Evolutionary conservation across 2,113 vertebrate species (phyloP).

Genomic region (Emydocephalus ijimae): DNA sequence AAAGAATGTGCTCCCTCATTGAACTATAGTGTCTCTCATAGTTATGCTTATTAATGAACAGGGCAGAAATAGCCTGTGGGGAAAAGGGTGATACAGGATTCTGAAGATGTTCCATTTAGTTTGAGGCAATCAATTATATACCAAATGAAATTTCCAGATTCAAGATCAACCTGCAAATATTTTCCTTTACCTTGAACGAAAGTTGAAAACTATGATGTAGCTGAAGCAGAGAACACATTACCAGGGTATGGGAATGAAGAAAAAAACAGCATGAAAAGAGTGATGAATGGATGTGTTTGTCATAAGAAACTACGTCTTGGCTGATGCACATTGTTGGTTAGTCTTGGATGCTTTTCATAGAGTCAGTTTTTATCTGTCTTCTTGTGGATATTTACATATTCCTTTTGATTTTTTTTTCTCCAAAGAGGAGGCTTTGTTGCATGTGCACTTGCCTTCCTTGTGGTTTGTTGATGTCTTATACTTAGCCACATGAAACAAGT

Average conservation of each 20-base stretch:
- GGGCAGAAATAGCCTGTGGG: background rate
- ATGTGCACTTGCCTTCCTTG: slow-evolving; percentile 9
- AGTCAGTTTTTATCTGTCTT: slow-evolving; percentile 24
- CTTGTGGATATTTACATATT: slow-evolving; percentile 27
- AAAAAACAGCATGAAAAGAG: background rate
- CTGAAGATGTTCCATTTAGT: background rate
- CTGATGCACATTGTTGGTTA: background rate
- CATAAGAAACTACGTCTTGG: background rate
- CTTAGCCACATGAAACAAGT: slow-evolving; percentile 48
- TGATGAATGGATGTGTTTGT: slow-evolving; percentile 3
- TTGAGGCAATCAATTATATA: background rate
- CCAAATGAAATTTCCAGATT: slow-evolving; percentile 25
- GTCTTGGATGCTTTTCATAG: background rate
- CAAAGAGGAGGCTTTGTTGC: slow-evolving; percentile 37
- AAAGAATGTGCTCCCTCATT: background rate
- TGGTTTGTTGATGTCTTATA: slow-evolving; percentile 30
- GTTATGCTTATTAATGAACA: background rate
- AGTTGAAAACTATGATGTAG: background rate
- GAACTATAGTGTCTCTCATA: background rate
- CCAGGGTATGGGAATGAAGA: background rate
- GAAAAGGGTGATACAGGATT: background rate
- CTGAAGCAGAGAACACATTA: slow-evolving; percentile 10
- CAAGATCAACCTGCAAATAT: slow-evolving; percentile 6
- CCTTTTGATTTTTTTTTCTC: slow-evolving; percentile 38
- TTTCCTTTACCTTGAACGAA: background rate